Base-by-base conservation (phyloP, 2,113 vertebrate genomes). In the Acrocephalus arundinaceus region DNA sequence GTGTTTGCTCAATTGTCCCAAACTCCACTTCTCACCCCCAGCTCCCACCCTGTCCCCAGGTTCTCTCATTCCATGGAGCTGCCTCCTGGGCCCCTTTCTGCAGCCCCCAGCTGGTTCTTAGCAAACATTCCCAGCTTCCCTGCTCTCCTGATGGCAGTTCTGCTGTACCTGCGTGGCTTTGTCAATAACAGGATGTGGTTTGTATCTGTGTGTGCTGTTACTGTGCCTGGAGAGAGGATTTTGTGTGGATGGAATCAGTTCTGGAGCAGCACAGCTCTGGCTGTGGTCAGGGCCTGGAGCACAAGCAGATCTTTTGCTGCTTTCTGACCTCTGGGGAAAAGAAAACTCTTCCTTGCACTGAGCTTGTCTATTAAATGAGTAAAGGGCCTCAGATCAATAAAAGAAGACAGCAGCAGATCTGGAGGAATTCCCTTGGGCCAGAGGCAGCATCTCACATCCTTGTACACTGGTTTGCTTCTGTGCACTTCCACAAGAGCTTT, bases 381-480 rank as follows among this genome's bases (percentile, higher is more conserved):
- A 51, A 68, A 86, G 54, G 58, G 58, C 54, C 35, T 80, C 23
- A 54, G 43, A 88, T 67, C 79, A 77, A 73, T 57, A 23, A 28
- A 72, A 79, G 66, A 71, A 83, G 96, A 79, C 23, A 90, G 55
- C 75, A 87, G 74, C 48, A 51, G 67, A 51, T 70, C 62, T 55
- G 75, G 72, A 70, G 83, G 59, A 81, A 83, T 21, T 74, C 90
- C 75, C 57, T 9, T 6, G 49, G 58, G 75, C 75, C n/a, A 28
- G 55, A 66, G 48, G 46, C n/a, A 85, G 66, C 63, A 33, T 22
- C 3, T 1, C 61, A 58, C 25, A 39, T 21, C 73, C 70, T 41
- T 22, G 30, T 18, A 14, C 88, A 31, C 30, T 25, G 67, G 55
- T 62, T 84, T 67, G 4, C 20, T 62, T 49, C 58, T 90, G 30